These are phyloP conservation scores for Acanthurus leucopareius DNA, from an alignment of 2,797 vertebrate species.

Conservation along the genomic window DNA sequence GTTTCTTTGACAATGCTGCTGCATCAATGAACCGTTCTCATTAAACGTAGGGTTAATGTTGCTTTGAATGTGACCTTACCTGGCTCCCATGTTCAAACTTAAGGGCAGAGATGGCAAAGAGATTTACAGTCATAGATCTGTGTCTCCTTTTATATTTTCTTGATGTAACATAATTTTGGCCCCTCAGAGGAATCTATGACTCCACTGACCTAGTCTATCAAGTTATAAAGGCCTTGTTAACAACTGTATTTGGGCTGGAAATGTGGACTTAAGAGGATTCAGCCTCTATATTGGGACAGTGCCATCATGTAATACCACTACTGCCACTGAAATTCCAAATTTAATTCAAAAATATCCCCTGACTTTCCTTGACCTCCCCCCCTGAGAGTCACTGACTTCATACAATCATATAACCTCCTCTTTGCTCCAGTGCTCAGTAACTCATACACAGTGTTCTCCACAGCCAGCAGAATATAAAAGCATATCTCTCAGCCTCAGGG, in stretches of 20 bases:
- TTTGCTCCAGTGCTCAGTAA: constrained; percentile 20
- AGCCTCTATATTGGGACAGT: neutral
- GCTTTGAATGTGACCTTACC: neutral
- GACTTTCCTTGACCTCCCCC: neutral
- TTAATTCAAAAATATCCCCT: neutral
- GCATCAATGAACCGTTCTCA: neutral
- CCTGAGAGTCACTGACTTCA: neutral
- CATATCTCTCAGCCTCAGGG: constrained; percentile 24
- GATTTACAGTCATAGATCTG: neutral
- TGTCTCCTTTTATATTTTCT: too few species aligned
- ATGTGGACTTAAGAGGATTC: neutral
- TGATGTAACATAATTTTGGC: too few species aligned
- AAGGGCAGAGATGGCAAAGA: neutral
- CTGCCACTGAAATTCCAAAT: neutral
- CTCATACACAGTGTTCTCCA: constrained; percentile 10
- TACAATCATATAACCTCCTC: constrained; percentile 6
- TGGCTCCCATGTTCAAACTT: neutral
- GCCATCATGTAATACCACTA: neutral
- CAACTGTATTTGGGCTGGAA: neutral
- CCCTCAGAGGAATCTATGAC: neutral
- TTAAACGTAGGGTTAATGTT: neutral
- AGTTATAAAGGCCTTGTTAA: neutral
- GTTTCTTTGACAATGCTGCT: too few species aligned
- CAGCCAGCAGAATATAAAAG: constrained; percentile 25
- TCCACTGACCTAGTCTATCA: neutral